These are phyloP conservation scores for Apostichopus parvimensis DNA, from an alignment of 35 echinoderm and acorn worm species.

Conservation along the genomic window DNA sequence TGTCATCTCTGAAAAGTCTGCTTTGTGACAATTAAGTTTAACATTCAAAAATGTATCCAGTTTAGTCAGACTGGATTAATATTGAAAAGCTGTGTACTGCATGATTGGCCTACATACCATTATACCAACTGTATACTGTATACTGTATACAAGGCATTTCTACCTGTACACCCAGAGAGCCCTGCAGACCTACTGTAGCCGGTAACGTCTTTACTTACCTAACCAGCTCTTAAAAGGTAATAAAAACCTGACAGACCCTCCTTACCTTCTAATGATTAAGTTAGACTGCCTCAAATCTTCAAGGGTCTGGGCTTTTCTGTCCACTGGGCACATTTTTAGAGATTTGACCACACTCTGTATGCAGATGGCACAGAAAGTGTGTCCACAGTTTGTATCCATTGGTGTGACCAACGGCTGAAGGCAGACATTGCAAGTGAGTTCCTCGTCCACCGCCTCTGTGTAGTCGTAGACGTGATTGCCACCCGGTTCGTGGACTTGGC, in stretches of 20 bases:
- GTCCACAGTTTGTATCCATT: constrained; percentile 94
- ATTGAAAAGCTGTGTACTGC: no score
- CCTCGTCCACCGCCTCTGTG: constrained; percentile 91
- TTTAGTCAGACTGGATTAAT: no score
- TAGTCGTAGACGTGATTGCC: constrained; percentile 97
- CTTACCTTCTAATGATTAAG: constrained; percentile 94
- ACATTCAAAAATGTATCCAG: no score
- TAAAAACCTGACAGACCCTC: background rate
- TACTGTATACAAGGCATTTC: no score
- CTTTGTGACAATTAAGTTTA: no score
- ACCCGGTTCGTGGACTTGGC: constrained; percentile 80
- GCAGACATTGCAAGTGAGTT: constrained; percentile 92
- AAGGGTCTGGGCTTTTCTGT: constrained; percentile 65
- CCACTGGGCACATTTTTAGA: constrained; percentile 89
- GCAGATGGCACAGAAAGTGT: constrained; percentile 89
- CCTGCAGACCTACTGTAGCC: no score
- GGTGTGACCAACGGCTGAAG: constrained; percentile 91
- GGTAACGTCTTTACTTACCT: no score
- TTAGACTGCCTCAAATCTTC: constrained; percentile 81
- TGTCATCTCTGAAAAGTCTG: no score
- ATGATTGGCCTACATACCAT: no score
- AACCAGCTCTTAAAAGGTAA: no score
- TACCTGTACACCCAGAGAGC: no score
- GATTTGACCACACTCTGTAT: constrained; percentile 82
- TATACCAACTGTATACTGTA: no score